phyloP scores from a whole-genome alignment of 1,140 invertebrate species.

The Cydia amplana region DNA sequence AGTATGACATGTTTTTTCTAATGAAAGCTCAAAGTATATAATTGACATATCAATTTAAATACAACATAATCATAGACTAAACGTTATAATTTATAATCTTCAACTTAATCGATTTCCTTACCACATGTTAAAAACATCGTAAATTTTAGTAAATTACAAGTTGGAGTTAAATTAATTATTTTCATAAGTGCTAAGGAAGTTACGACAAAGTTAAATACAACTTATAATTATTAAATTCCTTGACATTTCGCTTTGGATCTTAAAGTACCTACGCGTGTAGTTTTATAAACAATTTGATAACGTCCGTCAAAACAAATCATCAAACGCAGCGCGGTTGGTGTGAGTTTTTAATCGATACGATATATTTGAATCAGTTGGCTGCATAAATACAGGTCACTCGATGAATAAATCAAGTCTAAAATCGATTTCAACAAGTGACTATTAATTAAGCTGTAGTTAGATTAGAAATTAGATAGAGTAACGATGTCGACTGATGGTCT shows the following conservation, averaged over 20 bases:
- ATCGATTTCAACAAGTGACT: slow-evolving; percentile 78
- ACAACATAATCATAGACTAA: slow-evolving; percentile 17
- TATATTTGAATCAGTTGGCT: slow-evolving; percentile 61
- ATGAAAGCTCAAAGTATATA: neutral
- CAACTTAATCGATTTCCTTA: slow-evolving; percentile 29
- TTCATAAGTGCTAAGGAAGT: slow-evolving; percentile 25
- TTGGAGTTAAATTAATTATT: slow-evolving; percentile 27
- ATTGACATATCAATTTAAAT: slow-evolving; percentile 27
- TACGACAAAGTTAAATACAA: slow-evolving; percentile 19
- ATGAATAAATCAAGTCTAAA: slow-evolving; percentile 75
- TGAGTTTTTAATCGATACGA: slow-evolving; percentile 61
- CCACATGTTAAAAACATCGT: slow-evolving; percentile 22
- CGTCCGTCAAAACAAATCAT: slow-evolving; percentile 47
- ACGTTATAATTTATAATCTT: neutral
- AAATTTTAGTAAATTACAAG: slow-evolving; percentile 30
- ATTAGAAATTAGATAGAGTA: slow-evolving; percentile 75
- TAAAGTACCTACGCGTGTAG: slow-evolving; percentile 31
- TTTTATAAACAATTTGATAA: slow-evolving; percentile 24
- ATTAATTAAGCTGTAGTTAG: slow-evolving; percentile 79
- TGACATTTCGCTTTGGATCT: slow-evolving; percentile 50
- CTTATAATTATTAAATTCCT: slow-evolving; percentile 41
- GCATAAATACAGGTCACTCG: slow-evolving; percentile 72
- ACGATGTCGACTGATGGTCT: slow-evolving; percentile 54
- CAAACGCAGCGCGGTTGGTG: slow-evolving; percentile 41
- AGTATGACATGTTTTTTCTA: neutral